Conservation (phyloP, 30 jellyfish, hydroid and myxozoan species). For the Sanderia malayensis region DNA sequence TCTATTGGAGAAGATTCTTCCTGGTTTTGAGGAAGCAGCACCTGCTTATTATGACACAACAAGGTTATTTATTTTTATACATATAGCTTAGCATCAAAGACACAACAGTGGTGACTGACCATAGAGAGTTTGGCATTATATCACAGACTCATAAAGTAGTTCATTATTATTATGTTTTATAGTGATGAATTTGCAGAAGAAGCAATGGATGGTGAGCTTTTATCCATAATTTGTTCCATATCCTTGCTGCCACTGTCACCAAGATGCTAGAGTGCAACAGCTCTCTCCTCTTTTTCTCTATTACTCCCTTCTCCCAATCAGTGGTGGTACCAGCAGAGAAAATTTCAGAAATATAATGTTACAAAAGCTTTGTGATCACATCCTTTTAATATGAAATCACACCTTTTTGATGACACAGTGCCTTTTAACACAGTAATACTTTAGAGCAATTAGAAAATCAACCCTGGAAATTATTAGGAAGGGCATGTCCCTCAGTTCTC, state of each 20-base stretch:
- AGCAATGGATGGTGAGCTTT: slow-evolving; percentile 27
- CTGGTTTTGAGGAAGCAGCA: slow-evolving; percentile 19
- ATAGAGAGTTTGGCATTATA: background rate
- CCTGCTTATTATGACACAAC: background rate
- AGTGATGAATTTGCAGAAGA: slow-evolving; percentile 26
- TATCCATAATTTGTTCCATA: background rate
- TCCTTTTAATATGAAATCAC: too few species aligned
- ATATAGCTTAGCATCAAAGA: background rate
- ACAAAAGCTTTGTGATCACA: background rate
- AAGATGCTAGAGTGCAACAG: too few species aligned
- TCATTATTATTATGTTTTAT: too few species aligned
- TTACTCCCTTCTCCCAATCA: background rate
- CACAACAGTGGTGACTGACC: background rate
- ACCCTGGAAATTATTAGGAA: background rate
- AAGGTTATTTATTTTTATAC: background rate
- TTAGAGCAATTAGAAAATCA: background rate
- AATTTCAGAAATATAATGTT: background rate
- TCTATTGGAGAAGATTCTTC: slow-evolving; percentile 31
- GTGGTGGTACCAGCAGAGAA: background rate
- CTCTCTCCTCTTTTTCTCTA: background rate
- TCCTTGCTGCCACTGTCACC: background rate
- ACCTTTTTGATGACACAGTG: background rate
- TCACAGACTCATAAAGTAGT: background rate
- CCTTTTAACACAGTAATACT: background rate
- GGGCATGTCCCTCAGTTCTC: background rate